These are phyloP conservation scores for Yponomeuta sedellus DNA, from an alignment of 2,888 invertebrate species.

Conservation along the genomic window DNA sequence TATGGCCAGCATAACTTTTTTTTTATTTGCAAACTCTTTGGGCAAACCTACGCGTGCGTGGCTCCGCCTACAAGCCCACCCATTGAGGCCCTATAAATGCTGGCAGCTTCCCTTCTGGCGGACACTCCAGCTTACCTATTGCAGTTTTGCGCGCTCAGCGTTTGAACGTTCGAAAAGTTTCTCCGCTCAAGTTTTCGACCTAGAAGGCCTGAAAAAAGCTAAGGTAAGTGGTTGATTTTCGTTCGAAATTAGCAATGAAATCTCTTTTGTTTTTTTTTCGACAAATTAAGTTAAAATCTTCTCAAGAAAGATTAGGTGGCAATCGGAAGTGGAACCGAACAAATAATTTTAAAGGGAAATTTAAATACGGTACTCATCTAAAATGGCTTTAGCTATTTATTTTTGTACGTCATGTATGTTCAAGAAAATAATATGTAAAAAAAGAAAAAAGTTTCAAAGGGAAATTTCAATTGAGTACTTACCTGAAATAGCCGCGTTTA, in stretches of 20 bases:
- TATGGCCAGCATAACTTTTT: not conserved
- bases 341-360: no score
- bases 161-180: constrained; percentile 23
- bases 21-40: not conserved
- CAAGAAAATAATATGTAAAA: no score
- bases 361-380: no score
- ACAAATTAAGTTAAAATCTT: no score
- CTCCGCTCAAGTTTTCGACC: not conserved
- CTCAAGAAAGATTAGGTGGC: no score
- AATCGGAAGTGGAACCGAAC: no score
- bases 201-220: not conserved
- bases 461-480: no score
- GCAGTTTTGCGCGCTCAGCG: constrained; percentile 44
- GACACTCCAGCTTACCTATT: constrained; percentile 48
- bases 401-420: no score
- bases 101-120: constrained; percentile 27
- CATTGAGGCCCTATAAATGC: constrained; percentile 55
- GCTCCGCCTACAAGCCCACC: constrained; percentile 61
- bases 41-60: constrained; percentile 53
- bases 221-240: not conserved
- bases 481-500: no score
- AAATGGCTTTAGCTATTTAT: no score
- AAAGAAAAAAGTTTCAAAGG: no score
- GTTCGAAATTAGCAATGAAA: not conserved
- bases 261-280: no score